A percentile compares a stretch with the other conserved stretches of the same genome.
Evolutionary conservation across 2,797 vertebrate species (phyloP).

Genomic region (Sphenopsis melanotis): DNA sequence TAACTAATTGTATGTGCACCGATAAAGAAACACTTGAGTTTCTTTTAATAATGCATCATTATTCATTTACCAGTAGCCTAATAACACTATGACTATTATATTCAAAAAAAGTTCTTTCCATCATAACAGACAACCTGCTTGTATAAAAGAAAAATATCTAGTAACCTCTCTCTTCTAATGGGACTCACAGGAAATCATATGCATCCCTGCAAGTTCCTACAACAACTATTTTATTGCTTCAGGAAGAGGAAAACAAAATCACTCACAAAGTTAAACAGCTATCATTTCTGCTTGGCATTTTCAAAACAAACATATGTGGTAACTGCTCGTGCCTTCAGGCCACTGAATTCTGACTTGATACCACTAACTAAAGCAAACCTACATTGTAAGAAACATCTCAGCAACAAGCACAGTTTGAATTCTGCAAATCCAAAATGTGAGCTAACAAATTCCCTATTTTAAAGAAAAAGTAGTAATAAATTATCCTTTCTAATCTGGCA

Average conservation of each 20-base stretch:
- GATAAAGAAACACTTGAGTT: background rate
- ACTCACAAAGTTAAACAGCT: background rate
- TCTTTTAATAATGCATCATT: background rate
- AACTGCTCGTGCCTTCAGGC: background rate
- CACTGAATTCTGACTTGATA: background rate
- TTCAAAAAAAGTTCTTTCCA: background rate
- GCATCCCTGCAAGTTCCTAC: background rate
- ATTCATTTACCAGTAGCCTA: background rate
- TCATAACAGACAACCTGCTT: background rate
- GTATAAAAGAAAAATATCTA: background rate
- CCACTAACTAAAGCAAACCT: background rate
- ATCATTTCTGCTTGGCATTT: conserved; percentile 3
- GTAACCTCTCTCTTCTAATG: background rate
- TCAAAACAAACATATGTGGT: background rate
- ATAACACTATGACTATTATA: background rate
- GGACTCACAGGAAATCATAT: background rate
- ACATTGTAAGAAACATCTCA: background rate
- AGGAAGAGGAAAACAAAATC: background rate
- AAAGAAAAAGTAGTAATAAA: background rate
- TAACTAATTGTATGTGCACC: background rate
- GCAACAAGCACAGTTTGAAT: background rate
- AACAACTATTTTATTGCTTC: background rate
- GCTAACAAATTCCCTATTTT: background rate
- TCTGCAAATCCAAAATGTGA: background rate
- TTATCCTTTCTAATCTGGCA: background rate